Evolutionary conservation across 1,140 invertebrate species (phyloP), one percentile per base, ranked within the genome.

Genomic region (Sitodiplosis mosellana): DNA sequence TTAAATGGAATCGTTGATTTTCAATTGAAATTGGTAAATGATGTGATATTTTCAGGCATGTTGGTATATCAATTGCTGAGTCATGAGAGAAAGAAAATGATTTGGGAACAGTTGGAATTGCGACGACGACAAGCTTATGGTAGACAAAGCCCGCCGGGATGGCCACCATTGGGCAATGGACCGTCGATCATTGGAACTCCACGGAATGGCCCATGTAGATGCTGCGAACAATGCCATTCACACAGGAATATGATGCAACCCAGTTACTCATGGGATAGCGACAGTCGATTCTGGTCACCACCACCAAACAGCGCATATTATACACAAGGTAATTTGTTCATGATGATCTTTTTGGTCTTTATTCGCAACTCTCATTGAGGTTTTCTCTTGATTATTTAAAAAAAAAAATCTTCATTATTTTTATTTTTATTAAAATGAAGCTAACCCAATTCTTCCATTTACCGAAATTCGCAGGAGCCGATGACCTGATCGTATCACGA

Each of bases 71-170:
- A 91, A 58, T 66, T 92, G 18, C 65, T 88, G 15, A 84, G 85
- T 54, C 87, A 92, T 61, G 87, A 91, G 65, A 79, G 83, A 49
- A 90, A 90, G 66, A 90, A 90, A 63, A 87, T 88, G 78, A 91
- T 91, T 61, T 90, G 87, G 87, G 86, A 88, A 57, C 85, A 90
- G 62, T 59, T 91, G 60, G 87, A 91, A 58, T 59, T 87, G 20
- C 65, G 87, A 49, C 84, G 86, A 58, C 69, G 86, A 47, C 83
- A 82, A 2, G 57, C 89, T 45, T 87, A 85, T 55, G 71, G 48
- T 69, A 80, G 41, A 68, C 75, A 10, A 56, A 69, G 47, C 56
- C 67, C 46, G 55, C 73, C 48, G 62, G 72, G 6, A 61, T 67
- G 10, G 67, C 36, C 51, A 51, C 54, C 59, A 17, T 14, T 33